Conservation (phyloP, 2,888 invertebrate species). For the Baccha elongata region DNA sequence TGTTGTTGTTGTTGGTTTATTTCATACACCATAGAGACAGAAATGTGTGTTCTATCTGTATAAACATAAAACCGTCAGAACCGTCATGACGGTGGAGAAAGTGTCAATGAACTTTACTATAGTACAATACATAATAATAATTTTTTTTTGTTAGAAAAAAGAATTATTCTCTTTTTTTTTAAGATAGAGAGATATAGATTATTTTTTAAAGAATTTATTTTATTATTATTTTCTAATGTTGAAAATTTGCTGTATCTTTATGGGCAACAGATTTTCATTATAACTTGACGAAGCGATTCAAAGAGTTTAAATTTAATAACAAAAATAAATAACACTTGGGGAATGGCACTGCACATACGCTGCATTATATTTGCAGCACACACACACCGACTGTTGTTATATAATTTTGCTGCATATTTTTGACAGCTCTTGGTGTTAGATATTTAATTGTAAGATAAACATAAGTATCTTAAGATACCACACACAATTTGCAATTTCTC, state of each 20-base stretch:
- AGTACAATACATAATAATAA: constrained; percentile 68
- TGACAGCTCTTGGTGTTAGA: constrained; percentile 25
- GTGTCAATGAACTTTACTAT: constrained; percentile 82
- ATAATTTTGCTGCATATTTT: constrained; percentile 56
- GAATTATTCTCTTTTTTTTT: constrained; percentile 25
- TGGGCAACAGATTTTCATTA: constrained; percentile 44
- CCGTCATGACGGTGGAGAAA: constrained; percentile 75
- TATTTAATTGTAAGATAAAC: neutral
- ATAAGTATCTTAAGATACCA: constrained; percentile 16
- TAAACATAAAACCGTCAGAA: constrained; percentile 74
- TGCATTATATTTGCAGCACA: constrained; percentile 2
- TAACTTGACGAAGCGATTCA: constrained; percentile 8
- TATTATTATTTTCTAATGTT: neutral
- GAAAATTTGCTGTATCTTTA: neutral
- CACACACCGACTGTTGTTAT: constrained; percentile 55
- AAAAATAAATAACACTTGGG: constrained; percentile 38
- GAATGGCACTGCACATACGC: constrained; percentile 20
- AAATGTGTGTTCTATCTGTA: constrained; percentile 73
- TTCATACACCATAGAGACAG: constrained; percentile 66
- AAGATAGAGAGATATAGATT: constrained; percentile 16
- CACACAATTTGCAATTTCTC: neutral
- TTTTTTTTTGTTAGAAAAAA: constrained; percentile 43
- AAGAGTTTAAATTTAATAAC: neutral
- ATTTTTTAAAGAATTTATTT: constrained; percentile 30
- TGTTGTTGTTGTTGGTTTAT: constrained; percentile 48